Evolutionary conservation across 2,888 invertebrate genomes (phyloP).

Genomic region (Mesoligia furuncula): DNA sequence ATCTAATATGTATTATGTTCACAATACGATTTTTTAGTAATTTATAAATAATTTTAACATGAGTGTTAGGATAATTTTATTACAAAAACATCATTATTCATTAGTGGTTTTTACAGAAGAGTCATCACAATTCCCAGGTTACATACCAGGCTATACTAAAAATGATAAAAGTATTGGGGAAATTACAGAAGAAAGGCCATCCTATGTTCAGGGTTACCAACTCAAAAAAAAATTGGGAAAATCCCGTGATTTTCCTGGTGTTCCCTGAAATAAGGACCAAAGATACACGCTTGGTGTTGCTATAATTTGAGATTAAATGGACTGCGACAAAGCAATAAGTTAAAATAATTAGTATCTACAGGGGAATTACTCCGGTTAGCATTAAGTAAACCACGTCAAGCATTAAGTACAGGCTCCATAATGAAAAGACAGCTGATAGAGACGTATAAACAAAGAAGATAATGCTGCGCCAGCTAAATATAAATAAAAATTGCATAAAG

Average conservation of each 20-base stretch:
- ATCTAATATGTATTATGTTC: not conserved
- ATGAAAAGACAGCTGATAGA: not conserved
- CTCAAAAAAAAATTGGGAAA: not conserved
- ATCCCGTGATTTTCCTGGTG: not conserved
- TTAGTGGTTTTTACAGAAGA: not conserved
- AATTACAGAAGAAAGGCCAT: not conserved
- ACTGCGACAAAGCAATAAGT: not conserved
- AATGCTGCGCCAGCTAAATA: not conserved
- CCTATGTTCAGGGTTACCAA: not conserved
- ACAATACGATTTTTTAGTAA: not conserved
- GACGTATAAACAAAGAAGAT: not conserved
- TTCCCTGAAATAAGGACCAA: not conserved
- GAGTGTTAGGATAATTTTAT: not conserved
- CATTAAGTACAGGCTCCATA: not conserved
- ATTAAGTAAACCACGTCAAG: not conserved
- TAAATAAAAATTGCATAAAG: not conserved
- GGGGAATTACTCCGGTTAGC: conserved; percentile 1
- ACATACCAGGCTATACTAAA: not conserved
- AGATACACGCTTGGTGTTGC: not conserved
- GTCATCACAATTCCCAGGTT: not conserved
- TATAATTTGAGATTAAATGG: not conserved
- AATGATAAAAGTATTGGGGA: not conserved
- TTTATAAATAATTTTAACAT: not conserved
- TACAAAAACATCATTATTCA: not conserved
- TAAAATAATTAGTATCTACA: not conserved